Percentiles rank a stretch among this genome's conserved stretches.
phyloP scores from a whole-genome alignment of 1,140 invertebrate genomes.

The Camponotus floridanus region DNA sequence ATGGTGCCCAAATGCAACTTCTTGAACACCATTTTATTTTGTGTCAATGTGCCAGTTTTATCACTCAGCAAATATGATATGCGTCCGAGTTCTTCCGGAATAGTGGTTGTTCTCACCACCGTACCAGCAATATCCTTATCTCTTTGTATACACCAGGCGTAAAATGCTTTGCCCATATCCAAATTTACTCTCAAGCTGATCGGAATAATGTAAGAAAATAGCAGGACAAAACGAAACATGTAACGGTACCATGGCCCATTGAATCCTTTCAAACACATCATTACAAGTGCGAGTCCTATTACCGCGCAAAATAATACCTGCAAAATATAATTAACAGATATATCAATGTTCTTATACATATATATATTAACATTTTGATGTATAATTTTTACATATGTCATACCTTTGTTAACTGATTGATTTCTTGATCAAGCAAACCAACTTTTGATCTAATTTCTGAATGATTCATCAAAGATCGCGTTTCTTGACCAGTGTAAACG shows the following conservation, averaged over 20 bases:
- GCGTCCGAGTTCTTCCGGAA: conserved; percentile 98
- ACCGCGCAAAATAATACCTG: conserved; percentile 97
- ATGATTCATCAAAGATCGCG: conserved; percentile 99
- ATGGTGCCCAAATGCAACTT: conserved; percentile 96
- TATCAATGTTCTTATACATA: background rate
- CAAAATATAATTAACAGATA: conserved; percentile 24
- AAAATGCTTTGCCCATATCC: conserved; percentile 99
- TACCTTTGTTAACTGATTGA: conserved; percentile 97
- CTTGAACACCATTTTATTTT: conserved; percentile 99
- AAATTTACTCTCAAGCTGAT: conserved; percentile 99
- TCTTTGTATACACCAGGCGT: conserved; percentile 98
- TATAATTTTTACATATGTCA: conserved; percentile 6
- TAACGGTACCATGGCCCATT: conserved; percentile 98
- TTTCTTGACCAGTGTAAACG: conserved; percentile 98
- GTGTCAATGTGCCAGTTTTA: conserved; percentile 99
- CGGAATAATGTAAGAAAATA: conserved; percentile 99
- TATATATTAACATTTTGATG: conserved; percentile 36
- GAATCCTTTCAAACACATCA: conserved; percentile 98
- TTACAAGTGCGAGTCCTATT: conserved; percentile 95
- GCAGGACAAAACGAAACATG: conserved; percentile 97
- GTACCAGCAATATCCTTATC: conserved; percentile 97
- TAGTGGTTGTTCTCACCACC: conserved; percentile 99
- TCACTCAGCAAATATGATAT: conserved; percentile 98
- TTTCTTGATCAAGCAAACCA: conserved; percentile 97
- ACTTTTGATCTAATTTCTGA: conserved; percentile 97